phyloP scores from a whole-genome alignment of 92 coral and sea anemone species.

The Phymanthus crucifer region DNA sequence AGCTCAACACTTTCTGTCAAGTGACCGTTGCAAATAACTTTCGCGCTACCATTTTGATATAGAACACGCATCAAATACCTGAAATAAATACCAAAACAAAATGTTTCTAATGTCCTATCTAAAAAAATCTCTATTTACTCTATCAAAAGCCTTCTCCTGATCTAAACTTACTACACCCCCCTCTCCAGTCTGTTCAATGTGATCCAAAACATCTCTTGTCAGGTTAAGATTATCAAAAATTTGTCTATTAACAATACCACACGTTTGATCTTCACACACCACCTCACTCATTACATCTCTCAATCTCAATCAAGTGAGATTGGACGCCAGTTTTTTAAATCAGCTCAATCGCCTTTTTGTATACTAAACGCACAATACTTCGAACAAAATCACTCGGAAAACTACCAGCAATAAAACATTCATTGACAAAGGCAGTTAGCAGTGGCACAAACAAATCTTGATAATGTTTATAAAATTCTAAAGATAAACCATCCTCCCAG shows the following conservation, averaged over 20 bases:
- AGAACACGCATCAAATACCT: slow-evolving; percentile 21
- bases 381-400: background rate
- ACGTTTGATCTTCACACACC: slow-evolving; percentile 13
- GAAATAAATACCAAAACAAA: slow-evolving; percentile 19
- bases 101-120: background rate
- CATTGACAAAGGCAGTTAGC: background rate
- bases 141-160: slow-evolving; percentile 26
- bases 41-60: background rate
- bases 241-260: background rate
- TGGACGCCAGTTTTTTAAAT: slow-evolving; percentile 38
- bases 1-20: slow-evolving; percentile 9
- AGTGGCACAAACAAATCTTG: background rate
- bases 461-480: background rate
- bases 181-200: background rate
- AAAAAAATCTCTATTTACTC: slow-evolving; percentile 19
- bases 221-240: background rate
- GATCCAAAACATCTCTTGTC: slow-evolving; percentile 1
- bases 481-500: slow-evolving; percentile 4
- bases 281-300: too few species aligned
- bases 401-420: background rate
- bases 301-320: too few species aligned
- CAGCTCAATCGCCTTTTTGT: slow-evolving; percentile 21
- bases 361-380: background rate
- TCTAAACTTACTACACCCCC: background rate
- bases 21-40: slow-evolving; percentile 24